A percentile compares a stretch with the other conserved stretches of the same genome.
phyloP scores from a whole-genome alignment of 2,888 invertebrate genomes.

The Coecobrya sp. region DNA sequence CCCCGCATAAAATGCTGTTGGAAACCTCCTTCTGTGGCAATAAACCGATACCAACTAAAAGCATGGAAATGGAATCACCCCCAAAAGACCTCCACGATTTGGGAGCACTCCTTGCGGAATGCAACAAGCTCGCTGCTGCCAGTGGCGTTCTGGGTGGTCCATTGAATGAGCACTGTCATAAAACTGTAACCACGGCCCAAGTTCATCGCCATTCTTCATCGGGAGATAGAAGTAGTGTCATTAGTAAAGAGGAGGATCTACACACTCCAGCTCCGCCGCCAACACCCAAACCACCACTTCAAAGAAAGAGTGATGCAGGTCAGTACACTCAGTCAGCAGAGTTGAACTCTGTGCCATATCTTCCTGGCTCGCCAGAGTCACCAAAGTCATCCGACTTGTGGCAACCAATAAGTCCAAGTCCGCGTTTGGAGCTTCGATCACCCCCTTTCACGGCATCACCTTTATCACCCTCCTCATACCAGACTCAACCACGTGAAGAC shows the following conservation, averaged over 20 bases:
- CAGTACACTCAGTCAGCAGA: slow-evolving; percentile 59
- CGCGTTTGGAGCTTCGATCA: slow-evolving; percentile 74
- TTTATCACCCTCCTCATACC: slow-evolving; percentile 43
- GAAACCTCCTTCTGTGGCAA: slow-evolving; percentile 97
- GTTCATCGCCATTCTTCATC: slow-evolving; percentile 82
- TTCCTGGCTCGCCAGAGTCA: slow-evolving; percentile 81
- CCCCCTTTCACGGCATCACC: slow-evolving; percentile 62
- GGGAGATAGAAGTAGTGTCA: slow-evolving; percentile 69
- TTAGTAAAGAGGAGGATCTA: slow-evolving; percentile 56
- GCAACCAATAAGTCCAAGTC: slow-evolving; percentile 83
- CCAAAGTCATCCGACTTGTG: slow-evolving; percentile 85
- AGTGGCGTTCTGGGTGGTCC: background rate
- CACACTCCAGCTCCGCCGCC: background rate
- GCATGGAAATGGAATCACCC: slow-evolving; percentile 87
- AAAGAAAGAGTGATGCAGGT: slow-evolving; percentile 69
- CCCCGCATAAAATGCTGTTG: slow-evolving; percentile 89
- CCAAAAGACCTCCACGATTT: slow-evolving; percentile 70
- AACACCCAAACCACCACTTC: slow-evolving; percentile 4
- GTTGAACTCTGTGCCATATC: slow-evolving; percentile 64
- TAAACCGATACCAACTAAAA: slow-evolving; percentile 91
- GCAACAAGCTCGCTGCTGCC: slow-evolving; percentile 39
- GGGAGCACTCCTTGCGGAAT: slow-evolving; percentile 56
- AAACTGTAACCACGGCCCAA: slow-evolving; percentile 83
- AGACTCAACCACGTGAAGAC: slow-evolving; percentile 54
- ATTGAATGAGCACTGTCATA: slow-evolving; percentile 64